Percentiles rank a stretch among this genome's conserved stretches.
Conservation (phyloP, 2,888 invertebrate species). For the Xestia c-nigrum region DNA sequence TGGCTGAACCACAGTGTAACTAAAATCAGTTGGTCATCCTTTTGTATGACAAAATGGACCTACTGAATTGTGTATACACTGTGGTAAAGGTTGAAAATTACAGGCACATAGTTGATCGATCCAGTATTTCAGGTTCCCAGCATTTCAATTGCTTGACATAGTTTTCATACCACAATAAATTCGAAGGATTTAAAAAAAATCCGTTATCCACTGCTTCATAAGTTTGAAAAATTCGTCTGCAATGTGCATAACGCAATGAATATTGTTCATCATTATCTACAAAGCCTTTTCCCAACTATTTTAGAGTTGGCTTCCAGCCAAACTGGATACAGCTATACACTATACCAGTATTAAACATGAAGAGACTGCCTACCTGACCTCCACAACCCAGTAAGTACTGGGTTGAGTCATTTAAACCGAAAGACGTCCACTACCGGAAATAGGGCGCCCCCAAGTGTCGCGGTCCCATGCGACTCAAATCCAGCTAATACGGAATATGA, state of each 20-base stretch:
- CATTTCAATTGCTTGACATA: not conserved
- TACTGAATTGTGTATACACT: constrained; percentile 14
- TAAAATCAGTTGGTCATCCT: constrained; percentile 7
- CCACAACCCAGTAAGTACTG: not conserved
- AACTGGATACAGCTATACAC: not conserved
- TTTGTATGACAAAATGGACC: not conserved
- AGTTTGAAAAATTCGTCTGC: not conserved
- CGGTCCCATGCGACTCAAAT: too few relatives aligned
- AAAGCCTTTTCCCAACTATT: not conserved
- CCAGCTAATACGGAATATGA: too few relatives aligned
- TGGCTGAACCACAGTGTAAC: constrained; percentile 28
- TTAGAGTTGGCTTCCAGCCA: not conserved
- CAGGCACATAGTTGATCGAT: not conserved
- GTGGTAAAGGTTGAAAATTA: not conserved
- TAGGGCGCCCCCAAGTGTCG: too few relatives aligned
- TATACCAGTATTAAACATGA: not conserved
- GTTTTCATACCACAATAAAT: not conserved
- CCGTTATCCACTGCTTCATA: not conserved
- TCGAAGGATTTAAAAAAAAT: not conserved
- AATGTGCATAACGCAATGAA: not conserved
- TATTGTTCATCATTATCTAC: not conserved
- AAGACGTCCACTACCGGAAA: too few relatives aligned
- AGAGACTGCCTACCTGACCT: not conserved
- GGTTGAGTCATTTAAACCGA: too few relatives aligned
- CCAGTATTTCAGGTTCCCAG: not conserved